Evolutionary conservation across 2,888 invertebrate species (phyloP), one percentile per base, ranked within the genome.

Genomic region (Alloplasta piceator): DNA sequence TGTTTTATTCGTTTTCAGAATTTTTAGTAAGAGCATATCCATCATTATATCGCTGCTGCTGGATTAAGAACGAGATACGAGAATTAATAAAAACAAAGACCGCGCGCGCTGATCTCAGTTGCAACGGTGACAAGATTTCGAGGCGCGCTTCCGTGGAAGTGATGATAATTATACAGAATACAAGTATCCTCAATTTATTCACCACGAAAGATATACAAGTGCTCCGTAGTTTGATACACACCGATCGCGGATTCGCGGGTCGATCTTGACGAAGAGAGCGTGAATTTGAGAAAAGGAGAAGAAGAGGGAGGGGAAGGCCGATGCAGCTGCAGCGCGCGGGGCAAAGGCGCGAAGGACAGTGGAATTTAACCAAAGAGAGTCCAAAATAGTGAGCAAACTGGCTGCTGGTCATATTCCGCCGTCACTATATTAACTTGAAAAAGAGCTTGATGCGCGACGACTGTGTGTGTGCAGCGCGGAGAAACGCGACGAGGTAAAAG

Each of bases 341-440:
- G 56, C 36, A 39, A 12, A 48, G 61, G 68, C 50, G 64, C 66
- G 70, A 68, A 79, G 64, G 73, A 78, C 80, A 70, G 80, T 80
- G 76, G 77, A 84, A 84, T 83, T 84, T 75, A 80, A 84, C 83
- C 83, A 83, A 83, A 82, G 84, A 84, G 78, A 84, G 80, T 78
- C 81, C 78, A 84, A 84, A 84, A 84, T 83, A 84, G 80, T 84
- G 81, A 80, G 82, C 26, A 26, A 26, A 68, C 78, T 75, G 78
- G 82, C 79, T 82, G 82, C 71, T 78, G 75, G 56, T 71, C 61
- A 70, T 60, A n/a, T n/a, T n/a, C n/a, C 60, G 66, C 60, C 55
- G 64, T 58, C 56, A 74, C 80, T 78, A 78, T 80, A 73, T 67
- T 76, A 71, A 75, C 71, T 78, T 75, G 78, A 74, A 66, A 75